Percentiles rank a stretch among this genome's conserved stretches.
Conservation (phyloP, 1,140 invertebrate species). For the Zophobas atratus region DNA sequence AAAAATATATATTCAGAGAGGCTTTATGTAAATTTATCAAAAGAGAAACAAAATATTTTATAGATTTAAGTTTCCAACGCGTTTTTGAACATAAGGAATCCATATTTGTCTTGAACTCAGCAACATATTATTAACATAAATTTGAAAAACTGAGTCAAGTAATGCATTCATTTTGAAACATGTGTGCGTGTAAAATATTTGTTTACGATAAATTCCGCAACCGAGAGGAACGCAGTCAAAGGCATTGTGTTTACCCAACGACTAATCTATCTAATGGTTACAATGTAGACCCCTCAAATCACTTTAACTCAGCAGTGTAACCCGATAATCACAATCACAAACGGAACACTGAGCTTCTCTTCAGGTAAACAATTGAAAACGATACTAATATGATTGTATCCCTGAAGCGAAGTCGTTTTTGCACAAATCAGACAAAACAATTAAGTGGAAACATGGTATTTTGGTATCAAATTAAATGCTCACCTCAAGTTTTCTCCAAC, state of each 20-base stretch:
- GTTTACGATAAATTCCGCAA: too few species aligned
- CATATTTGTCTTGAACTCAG: too few species aligned
- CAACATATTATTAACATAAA: not conserved
- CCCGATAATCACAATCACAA: slow-evolving; percentile 36
- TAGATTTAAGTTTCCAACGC: too few species aligned
- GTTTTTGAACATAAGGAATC: too few species aligned
- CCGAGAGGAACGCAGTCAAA: not conserved
- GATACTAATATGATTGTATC: slow-evolving; percentile 3
- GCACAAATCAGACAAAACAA: too few species aligned
- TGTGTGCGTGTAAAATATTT: too few species aligned
- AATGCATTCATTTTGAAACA: too few species aligned
- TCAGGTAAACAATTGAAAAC: slow-evolving; percentile 23
- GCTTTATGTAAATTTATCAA: too few species aligned
- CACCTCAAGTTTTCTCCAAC: not conserved
- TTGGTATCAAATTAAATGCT: not conserved
- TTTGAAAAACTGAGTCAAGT: not conserved
- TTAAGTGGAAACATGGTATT: too few species aligned
- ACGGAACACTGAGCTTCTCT: slow-evolving; percentile 21
- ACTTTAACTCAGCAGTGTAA: slow-evolving; percentile 36
- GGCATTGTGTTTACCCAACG: slow-evolving; percentile 27
- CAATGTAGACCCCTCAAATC: slow-evolving; percentile 37
- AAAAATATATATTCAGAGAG: too few species aligned
- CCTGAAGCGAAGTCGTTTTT: not conserved
- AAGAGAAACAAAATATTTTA: too few species aligned
- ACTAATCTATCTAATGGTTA: slow-evolving; percentile 38